Percentiles rank a stretch among this genome's conserved stretches.
Conservation (phyloP, 2,797 vertebrate species). For the Anas flavirostris region DNA sequence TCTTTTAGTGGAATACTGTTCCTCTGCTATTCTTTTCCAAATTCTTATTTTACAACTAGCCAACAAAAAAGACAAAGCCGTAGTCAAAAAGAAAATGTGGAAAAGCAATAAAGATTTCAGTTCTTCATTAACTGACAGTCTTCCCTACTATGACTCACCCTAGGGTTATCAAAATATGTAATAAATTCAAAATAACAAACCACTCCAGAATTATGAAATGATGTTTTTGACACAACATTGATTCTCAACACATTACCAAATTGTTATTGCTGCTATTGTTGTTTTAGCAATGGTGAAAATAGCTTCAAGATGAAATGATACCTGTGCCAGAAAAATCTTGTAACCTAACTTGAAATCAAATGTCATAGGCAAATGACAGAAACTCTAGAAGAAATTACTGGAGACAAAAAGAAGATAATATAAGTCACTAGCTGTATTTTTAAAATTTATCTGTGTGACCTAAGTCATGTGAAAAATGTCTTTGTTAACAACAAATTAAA, state of each 20-base stretch:
- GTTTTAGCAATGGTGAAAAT: not conserved
- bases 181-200: slow-evolving; percentile 28
- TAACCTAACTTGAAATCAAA: not conserved
- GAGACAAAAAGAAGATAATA: not conserved
- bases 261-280: not conserved
- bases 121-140: slow-evolving; percentile 40
- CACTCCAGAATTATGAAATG: slow-evolving; percentile 1
- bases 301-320: not conserved
- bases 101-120: slow-evolving; percentile 48
- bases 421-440: too few relatives aligned
- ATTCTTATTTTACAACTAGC: not conserved
- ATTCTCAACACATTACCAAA: not conserved
- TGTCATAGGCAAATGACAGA: not conserved
- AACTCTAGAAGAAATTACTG: not conserved
- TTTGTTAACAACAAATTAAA: slow-evolving; percentile 32
- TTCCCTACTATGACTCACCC: slow-evolving; percentile 36
- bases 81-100: slow-evolving; percentile 20
- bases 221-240: not conserved
- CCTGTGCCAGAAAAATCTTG: not conserved
- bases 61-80: not conserved
- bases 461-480: not conserved
- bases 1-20: not conserved
- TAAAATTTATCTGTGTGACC: not conserved
- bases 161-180: slow-evolving; percentile 15
- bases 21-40: not conserved